Conservation (phyloP, 64 coral and sea anemone species). For the Pocillopora verrucosa region DNA sequence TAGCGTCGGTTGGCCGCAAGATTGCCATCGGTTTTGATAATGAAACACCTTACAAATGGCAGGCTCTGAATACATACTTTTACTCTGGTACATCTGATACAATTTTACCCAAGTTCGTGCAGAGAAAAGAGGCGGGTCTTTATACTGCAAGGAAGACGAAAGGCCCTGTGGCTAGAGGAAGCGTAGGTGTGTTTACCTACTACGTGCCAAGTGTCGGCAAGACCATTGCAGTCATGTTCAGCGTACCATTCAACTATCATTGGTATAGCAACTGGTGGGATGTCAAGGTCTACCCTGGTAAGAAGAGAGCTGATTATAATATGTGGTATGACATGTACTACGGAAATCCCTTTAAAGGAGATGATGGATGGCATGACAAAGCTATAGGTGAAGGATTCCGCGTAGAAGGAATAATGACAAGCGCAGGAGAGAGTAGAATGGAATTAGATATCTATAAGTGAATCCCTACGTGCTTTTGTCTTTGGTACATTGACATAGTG, state of each 20-base stretch:
- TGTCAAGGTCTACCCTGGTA: conserved; percentile 29
- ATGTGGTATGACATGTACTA: conserved; percentile 50
- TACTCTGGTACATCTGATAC: conserved; percentile 13
- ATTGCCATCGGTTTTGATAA: conserved; percentile 21
- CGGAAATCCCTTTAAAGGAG: background rate
- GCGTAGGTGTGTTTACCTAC: conserved; percentile 52
- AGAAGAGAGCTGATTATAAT: conserved; percentile 9
- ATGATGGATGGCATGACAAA: conserved; percentile 19
- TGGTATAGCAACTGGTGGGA: conserved; percentile 54
- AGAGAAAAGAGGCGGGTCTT: too few species aligned
- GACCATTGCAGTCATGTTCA: conserved; percentile 37
- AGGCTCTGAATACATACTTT: background rate
- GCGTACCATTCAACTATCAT: conserved; percentile 35
- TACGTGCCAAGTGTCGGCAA: background rate
- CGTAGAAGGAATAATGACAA: too few species aligned
- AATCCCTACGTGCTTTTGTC: too few species aligned
- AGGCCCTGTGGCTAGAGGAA: conserved; percentile 7
- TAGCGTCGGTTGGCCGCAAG: background rate
- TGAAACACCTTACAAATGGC: background rate
- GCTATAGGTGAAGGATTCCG: too few species aligned
- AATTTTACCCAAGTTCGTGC: background rate
- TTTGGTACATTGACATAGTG: too few species aligned
- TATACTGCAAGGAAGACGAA: conserved; percentile 6
- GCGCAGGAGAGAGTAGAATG: too few species aligned
- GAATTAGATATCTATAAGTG: too few species aligned